A percentile compares a stretch with the other conserved stretches of the same genome.
Conservation (phyloP, 2,888 invertebrate genomes). For the Lasius fuliginosus region DNA sequence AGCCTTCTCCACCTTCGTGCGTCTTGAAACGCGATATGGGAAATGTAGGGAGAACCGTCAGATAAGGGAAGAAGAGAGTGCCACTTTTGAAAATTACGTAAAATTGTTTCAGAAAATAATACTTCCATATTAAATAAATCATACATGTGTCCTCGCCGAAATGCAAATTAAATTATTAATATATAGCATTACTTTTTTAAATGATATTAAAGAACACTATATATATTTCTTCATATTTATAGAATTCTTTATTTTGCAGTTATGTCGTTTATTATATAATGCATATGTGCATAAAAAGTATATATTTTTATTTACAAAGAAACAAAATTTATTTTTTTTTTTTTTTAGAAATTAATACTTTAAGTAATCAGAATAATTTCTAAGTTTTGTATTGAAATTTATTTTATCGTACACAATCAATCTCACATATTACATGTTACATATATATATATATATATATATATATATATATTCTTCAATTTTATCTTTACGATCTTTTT, state of each 20-base stretch:
- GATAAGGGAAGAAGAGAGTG: not conserved
- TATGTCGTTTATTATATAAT: not conserved
- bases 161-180: not conserved
- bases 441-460: not conserved
- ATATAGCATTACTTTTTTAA: not conserved
- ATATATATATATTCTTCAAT: not conserved
- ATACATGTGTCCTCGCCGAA: too few relatives aligned
- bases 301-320: not conserved
- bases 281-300: not conserved
- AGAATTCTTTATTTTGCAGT: not conserved
- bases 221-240: not conserved
- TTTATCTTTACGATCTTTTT: conserved; percentile 1
- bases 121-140: not conserved
- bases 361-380: not conserved
- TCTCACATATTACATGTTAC: not conserved
- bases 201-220: not conserved
- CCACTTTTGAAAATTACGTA: conserved; percentile 1
- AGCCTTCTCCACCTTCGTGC: conserved; percentile 29
- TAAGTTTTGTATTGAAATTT: not conserved
- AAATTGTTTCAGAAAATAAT: conserved; percentile 1
- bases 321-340: not conserved
- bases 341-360: not conserved
- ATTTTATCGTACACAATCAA: not conserved
- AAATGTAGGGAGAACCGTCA: conserved; percentile 13
- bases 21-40: conserved; percentile 48